phyloP scores from a whole-genome alignment of 2,113 vertebrate species.

The Trochalopteron elliotii region DNA sequence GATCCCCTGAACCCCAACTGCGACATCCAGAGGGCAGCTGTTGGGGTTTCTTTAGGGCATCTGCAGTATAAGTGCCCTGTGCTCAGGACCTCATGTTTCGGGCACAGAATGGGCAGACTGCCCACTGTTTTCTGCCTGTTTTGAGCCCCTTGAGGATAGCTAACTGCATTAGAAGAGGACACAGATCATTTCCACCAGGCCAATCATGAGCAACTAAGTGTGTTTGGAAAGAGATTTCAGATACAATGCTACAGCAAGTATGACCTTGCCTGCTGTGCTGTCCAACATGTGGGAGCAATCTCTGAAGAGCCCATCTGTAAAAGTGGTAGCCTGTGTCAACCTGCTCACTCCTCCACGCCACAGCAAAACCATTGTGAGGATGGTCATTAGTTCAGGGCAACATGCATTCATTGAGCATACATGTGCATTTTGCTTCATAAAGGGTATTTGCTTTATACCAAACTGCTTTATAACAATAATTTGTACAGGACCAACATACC shows the following conservation, averaged over 20 bases:
- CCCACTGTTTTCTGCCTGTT: neutral
- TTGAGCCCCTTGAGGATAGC: neutral
- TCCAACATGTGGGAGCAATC: neutral
- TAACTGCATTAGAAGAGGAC: neutral
- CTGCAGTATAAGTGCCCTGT: neutral
- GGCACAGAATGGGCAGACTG: neutral
- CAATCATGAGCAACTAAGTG: rapidly evolving
- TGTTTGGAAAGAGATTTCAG: neutral
- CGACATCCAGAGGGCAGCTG: too few species aligned
- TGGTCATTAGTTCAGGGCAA: neutral
- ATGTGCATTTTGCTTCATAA: rapidly evolving
- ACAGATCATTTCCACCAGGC: neutral
- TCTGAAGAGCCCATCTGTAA: neutral
- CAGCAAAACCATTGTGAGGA: neutral
- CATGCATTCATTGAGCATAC: rapidly evolving
- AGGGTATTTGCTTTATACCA: neutral
- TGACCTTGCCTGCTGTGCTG: neutral
- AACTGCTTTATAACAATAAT: neutral
- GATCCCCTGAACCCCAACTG: rapidly evolving
- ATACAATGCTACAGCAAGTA: neutral
- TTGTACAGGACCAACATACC: neutral
- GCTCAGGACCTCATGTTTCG: neutral
- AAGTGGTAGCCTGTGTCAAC: neutral
- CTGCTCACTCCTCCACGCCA: neutral
- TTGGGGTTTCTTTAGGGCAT: rapidly evolving